Conservation (phyloP, 2,113 vertebrate genomes). For the Grammomys dolichurus region DNA sequence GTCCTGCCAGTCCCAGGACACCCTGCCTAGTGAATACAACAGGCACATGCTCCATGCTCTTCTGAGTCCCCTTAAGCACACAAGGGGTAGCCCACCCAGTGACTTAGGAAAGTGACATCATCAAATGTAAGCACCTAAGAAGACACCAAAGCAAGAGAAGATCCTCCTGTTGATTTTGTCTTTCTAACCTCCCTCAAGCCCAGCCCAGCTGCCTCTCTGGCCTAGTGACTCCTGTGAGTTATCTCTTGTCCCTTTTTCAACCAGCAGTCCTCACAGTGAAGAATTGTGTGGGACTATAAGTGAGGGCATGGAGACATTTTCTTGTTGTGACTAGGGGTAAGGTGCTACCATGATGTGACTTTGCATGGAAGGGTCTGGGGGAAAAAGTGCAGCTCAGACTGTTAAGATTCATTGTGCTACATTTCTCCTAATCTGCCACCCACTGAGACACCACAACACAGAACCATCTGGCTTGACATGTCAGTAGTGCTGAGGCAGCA, state of each 20-base stretch:
- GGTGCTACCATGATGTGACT: too few relatives aligned
- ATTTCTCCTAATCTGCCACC: not conserved
- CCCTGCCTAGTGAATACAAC: accelerated
- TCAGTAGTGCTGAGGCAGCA: accelerated
- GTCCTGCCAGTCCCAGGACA: not conserved
- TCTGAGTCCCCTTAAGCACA: not conserved
- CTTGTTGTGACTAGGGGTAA: not conserved
- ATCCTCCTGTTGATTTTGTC: not conserved
- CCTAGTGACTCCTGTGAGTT: not conserved
- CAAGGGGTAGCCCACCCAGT: not conserved
- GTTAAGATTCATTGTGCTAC: not conserved
- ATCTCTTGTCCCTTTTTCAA: not conserved
- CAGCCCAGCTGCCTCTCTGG: not conserved
- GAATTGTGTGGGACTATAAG: not conserved
- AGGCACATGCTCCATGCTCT: too few relatives aligned
- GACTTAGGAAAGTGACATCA: not conserved
- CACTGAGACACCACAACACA: not conserved
- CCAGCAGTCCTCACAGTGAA: not conserved
- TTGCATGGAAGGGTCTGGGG: not conserved
- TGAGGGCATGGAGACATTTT: not conserved
- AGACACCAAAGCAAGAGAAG: not conserved
- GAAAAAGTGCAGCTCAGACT: not conserved
- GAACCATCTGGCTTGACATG: not conserved
- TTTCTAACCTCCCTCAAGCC: not conserved
- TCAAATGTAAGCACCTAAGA: not conserved